Evolutionary conservation across 2,797 vertebrate species (phyloP), one percentile per base, ranked within the genome.

Genomic region (Ispidina lecontei): DNA sequence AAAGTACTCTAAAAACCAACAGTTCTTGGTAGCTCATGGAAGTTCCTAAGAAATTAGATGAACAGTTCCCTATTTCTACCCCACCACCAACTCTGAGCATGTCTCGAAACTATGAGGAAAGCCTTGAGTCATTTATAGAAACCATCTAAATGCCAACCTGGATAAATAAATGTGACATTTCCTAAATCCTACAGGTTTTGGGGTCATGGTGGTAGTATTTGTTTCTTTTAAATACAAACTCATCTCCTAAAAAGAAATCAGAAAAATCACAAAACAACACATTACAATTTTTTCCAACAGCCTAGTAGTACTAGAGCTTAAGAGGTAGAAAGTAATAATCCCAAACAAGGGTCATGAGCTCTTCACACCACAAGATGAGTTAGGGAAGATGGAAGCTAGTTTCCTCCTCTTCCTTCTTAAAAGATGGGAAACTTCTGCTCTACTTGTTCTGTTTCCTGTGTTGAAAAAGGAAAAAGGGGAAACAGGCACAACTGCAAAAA

Each of bases 381-480:
- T 54, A 60, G 33, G 21, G 67, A 89, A 88, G 63, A 70, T 4
- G 79, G n/a, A 90, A 77, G 35, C 6, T 31, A 84, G 74, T 25
- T 68, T 92, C 44, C 31, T 58, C 39, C 43, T 56, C 22, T n/a
- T 29, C 21, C 31, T 43, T 3, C 1, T 63, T 78, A 58, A 75
- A 85, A 79, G 56, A 91, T 0, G 2, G 81, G 82, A 93, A 95
- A 77, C 54, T 80, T 84, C 58, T 1, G 1, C 46, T 65, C 6
- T 35, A 58, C 55, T 68, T 75, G 19, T 62, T 78, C 70, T 59
- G 22, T 59, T 91, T 91, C 73, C 70, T 75, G 67, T 77, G 43
- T 84, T 81, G 55, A 70, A 78, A 79, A 93, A 84, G 62, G 73
- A 80, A 65, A 91, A 91, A 87, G 28, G 35, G 62, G 69, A 83